Conservation (phyloP, 2,888 invertebrate genomes). For the Eupithecia vulgata region DNA sequence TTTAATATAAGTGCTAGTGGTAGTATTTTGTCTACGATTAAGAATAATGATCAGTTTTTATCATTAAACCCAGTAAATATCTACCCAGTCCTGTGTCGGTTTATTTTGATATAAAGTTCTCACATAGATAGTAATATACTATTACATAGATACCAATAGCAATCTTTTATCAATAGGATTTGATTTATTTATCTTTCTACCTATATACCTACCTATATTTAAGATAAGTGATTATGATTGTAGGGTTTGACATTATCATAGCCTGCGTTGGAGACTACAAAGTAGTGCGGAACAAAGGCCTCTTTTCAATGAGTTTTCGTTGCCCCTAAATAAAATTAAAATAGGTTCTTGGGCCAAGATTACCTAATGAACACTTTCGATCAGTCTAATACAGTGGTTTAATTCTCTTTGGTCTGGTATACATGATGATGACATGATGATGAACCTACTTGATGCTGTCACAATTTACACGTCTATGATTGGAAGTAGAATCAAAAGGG, state of each 20-base stretch:
- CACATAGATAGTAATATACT: background rate
- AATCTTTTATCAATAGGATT: background rate
- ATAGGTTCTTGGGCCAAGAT: no score
- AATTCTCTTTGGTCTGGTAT: no score
- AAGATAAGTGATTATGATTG: background rate
- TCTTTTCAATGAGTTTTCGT: background rate
- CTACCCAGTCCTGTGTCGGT: no score
- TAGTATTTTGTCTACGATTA: no score
- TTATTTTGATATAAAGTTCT: background rate
- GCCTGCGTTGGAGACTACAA: no score
- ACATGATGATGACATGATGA: no score
- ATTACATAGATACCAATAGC: background rate
- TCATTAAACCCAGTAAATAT: background rate
- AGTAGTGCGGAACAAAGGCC: no score
- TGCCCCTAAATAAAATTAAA: background rate
- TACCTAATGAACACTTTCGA: no score
- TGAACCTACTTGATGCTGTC: no score
- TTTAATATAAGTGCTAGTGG: no score
- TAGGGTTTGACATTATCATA: no score
- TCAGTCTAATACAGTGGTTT: no score
- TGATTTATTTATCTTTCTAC: background rate
- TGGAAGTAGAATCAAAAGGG: background rate
- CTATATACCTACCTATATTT: background rate
- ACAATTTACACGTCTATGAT: background rate
- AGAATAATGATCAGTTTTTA: background rate